phyloP scores from a whole-genome alignment of 2,113 vertebrate species.

The Drymodes brunneopygia region DNA sequence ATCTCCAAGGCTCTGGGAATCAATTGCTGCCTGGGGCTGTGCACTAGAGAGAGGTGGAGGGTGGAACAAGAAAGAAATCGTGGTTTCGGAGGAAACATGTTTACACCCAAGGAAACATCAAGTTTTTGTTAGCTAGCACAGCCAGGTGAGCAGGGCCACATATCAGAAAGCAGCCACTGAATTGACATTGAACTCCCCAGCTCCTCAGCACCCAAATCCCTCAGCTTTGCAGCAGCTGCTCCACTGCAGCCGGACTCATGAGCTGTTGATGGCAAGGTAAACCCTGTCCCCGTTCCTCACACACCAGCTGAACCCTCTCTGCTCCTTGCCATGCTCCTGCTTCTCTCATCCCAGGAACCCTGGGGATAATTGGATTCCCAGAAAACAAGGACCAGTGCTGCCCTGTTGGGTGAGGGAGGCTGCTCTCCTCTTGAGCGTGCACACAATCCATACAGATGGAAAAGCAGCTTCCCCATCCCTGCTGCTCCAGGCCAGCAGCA shows the following conservation, averaged over 20 bases:
- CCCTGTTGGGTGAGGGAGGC: neutral
- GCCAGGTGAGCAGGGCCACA: neutral
- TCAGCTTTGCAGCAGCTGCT: neutral
- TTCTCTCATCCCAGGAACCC: neutral
- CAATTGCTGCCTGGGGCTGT: neutral
- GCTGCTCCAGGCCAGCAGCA: neutral
- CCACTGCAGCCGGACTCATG: fast-evolving
- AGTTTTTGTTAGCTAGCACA: neutral
- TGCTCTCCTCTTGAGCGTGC: neutral
- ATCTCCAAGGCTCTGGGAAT: neutral
- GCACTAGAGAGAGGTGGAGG: neutral
- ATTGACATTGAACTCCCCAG: neutral
- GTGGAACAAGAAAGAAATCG: neutral
- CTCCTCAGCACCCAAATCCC: neutral
- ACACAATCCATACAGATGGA: neutral
- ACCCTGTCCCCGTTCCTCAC: neutral
- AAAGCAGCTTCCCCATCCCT: neutral
- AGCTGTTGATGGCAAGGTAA: fast-evolving
- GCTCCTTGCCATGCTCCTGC: neutral
- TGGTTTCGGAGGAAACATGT: neutral
- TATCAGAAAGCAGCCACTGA: neutral
- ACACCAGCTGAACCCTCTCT: neutral
- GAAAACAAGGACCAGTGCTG: neutral
- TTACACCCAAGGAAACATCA: neutral
- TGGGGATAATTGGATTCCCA: neutral